phyloP scores from a whole-genome alignment of 1,140 invertebrate species.

The Phymorhynchus buccinoides region DNA sequence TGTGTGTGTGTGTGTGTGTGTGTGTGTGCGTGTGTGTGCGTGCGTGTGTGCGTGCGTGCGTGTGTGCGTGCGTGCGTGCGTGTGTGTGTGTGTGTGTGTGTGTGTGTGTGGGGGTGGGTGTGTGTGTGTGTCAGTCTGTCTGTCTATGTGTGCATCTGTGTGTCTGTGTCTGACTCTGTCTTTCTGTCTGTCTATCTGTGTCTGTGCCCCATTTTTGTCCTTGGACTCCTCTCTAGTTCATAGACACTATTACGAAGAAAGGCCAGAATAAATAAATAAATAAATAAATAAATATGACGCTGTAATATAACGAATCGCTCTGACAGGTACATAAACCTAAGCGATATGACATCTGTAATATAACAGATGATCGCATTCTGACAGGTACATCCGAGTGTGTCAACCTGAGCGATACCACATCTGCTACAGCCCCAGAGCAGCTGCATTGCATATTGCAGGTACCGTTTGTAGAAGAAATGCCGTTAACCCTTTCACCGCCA shows the following conservation, averaged over 20 bases:
- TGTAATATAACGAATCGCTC: not conserved
- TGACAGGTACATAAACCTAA: too few species aligned
- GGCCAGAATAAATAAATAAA: not conserved
- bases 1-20: conserved; percentile 6
- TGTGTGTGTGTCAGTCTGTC: not conserved
- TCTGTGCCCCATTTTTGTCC: too few species aligned
- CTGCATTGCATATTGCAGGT: not conserved
- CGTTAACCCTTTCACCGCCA: too few species aligned
- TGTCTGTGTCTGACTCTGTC: too few species aligned
- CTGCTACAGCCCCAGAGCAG: not conserved
- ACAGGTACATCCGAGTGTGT: conserved; percentile 34
- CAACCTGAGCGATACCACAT: not conserved
- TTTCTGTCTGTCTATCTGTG: too few species aligned
- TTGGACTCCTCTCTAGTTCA: too few species aligned
- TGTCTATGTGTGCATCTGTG: too few species aligned
- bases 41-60: not conserved
- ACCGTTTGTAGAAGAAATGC: too few species aligned
- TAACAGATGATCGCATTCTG: not conserved
- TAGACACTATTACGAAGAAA: too few species aligned
- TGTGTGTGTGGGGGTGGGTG: not conserved
- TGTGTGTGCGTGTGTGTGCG: not conserved
- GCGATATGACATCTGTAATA: too few species aligned
- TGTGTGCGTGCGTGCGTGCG: not conserved
- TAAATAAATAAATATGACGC: not conserved
- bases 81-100: conserved; percentile 2